phyloP scores from a whole-genome alignment of 2,113 vertebrate genomes.

The Nibea albiflora region DNA sequence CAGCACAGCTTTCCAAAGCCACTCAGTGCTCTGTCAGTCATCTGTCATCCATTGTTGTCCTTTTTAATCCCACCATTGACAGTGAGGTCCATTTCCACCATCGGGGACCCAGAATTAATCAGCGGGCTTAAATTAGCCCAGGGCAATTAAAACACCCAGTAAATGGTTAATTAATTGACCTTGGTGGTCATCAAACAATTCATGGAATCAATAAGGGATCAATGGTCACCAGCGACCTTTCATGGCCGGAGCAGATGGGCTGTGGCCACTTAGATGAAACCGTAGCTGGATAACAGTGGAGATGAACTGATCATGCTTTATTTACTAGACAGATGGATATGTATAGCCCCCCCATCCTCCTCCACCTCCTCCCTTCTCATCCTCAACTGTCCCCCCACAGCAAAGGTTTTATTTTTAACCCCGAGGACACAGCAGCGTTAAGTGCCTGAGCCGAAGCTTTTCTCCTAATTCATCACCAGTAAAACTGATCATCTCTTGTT shows the following conservation, averaged over 20 bases:
- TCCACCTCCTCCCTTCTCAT: not conserved
- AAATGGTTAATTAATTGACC: constrained; percentile 77
- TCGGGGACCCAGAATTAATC: constrained; percentile 70
- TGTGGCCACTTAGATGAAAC: constrained; percentile 71
- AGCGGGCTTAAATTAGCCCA: constrained; percentile 76
- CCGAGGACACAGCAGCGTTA: constrained; percentile 50
- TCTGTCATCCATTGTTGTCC: constrained; percentile 79
- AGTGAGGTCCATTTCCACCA: constrained; percentile 64
- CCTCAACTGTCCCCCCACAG: constrained; percentile 28
- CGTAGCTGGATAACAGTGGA: constrained; percentile 66
- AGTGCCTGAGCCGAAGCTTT: constrained; percentile 5
- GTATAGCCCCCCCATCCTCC: constrained; percentile 37
- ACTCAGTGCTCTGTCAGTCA: constrained; percentile 75
- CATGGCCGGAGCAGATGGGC: constrained; percentile 73
- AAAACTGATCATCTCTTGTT: not conserved
- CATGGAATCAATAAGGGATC: constrained; percentile 76
- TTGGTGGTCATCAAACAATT: constrained; percentile 79
- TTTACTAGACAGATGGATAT: constrained; percentile 77
- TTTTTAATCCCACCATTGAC: constrained; percentile 74
- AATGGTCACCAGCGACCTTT: constrained; percentile 75
- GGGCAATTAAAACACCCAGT: constrained; percentile 76
- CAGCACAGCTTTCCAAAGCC: constrained; percentile 79
- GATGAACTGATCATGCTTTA: constrained; percentile 62
- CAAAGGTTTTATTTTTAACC: constrained; percentile 57
- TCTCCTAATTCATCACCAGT: constrained; percentile 8